phyloP scores from a whole-genome alignment of 2,113 vertebrate genomes.

The Abramis brama region DNA sequence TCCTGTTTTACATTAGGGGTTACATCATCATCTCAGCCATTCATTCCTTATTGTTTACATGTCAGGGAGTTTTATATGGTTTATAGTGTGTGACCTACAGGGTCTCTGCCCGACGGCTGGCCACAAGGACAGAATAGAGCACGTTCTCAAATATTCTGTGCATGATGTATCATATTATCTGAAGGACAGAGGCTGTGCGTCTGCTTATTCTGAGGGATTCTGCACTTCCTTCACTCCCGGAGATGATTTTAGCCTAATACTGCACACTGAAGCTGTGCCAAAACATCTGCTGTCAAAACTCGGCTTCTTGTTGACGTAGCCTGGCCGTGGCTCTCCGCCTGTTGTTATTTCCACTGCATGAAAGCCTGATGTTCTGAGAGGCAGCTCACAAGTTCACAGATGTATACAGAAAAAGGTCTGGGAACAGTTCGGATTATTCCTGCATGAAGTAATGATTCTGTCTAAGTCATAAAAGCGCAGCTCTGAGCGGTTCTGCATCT shows the following conservation, averaged over 20 bases:
- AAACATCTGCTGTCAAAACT: background rate
- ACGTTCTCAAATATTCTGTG: background rate
- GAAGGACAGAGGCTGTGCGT: background rate
- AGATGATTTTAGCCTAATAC: background rate
- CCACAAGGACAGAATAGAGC: background rate
- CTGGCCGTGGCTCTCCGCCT: constrained; percentile 30
- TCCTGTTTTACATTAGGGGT: background rate
- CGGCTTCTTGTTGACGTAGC: background rate
- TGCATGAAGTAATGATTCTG: background rate
- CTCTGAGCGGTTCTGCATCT: background rate
- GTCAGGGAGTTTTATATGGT: background rate
- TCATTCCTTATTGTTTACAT: background rate
- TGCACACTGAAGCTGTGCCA: constrained; percentile 3
- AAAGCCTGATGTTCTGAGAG: constrained; percentile 48
- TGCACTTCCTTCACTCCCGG: background rate
- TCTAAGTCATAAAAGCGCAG: background rate
- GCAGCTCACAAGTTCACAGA: background rate
- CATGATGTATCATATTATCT: background rate
- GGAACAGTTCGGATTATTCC: background rate
- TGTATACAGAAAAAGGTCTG: constrained; percentile 4
- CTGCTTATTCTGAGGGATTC: background rate
- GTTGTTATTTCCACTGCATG: constrained; percentile 49
- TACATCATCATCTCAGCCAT: background rate
- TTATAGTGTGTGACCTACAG: background rate
- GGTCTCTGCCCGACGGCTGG: background rate